Base-by-base conservation (phyloP, 2,113 vertebrate genomes). In the Pardalotus punctatus region DNA sequence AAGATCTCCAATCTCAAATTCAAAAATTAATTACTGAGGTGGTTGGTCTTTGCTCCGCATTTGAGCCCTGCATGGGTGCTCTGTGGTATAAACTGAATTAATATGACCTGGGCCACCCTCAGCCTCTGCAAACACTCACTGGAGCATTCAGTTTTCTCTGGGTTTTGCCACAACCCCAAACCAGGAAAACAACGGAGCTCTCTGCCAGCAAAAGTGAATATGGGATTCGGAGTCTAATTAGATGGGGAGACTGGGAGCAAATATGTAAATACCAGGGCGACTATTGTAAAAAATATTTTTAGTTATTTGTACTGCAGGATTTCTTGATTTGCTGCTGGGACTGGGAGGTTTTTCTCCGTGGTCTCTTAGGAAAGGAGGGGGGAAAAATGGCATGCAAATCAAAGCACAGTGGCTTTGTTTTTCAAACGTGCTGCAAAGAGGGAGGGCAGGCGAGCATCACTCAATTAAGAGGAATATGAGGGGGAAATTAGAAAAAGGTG, bases 281-380 rank as follows among this genome's bases (percentile, higher is more conserved):
- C 81, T 84, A 65, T 71, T 95, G 93, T 81, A 83, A 93, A 90
- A 72, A 71, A 33, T 88, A 42, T n/a, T 92, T 94, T 78, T 50
- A 79, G 50, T 35, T 94, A 71, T 94, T 95, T 95, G 86, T 84
- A 56, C 72, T 81, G 88, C 53, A 74, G 91, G n/a, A 79, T 92
- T 91, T 71, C 83, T 91, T 91, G 86, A 71, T 93, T 93, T 94
- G 91, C 94, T 91, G 90, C 93, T 94, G 95, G 88, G 86, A 81
- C 72, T 51, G 40, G 14, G 94, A 86, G 83, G 56, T 94, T 96
- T 92, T 66, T 66, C 77, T 83, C n/a, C 15, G 22, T n/a, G 53
- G 31, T 84, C 89, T 79, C 89, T 70, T 21, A 96, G 77, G 90
- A 42, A 70, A 87, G 45, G 2, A 23, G 10, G 35, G 27, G 2